Evolutionary conservation across 2,797 vertebrate species (phyloP), one percentile per base, ranked within the genome.

Genomic region (Siniperca scherzeri): DNA sequence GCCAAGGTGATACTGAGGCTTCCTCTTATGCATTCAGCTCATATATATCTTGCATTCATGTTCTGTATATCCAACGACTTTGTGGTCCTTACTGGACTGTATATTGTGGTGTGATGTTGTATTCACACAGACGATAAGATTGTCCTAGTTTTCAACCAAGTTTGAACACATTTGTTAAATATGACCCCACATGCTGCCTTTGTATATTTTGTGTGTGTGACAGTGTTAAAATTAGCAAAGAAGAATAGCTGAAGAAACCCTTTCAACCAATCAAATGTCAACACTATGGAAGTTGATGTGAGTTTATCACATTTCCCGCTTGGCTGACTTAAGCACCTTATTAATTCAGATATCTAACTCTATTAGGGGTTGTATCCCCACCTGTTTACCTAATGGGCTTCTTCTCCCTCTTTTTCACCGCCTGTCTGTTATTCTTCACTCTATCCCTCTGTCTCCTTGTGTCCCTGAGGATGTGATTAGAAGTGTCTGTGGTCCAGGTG

Each of bases 381-480:
- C 60, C 85, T 92, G 80, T 90, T 94, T 86, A 89, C 68, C 69
- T 89, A 90, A 93, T 90, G 72, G 81, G 70, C 82, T 88, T 88
- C 74, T 73, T 77, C 84, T 80, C 74, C 61, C 36, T 78, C 48
- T 83, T 85, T 80, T 74, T 64, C 79, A 70, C 72, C 76, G 87
- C 82, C 78, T 89, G 85, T 91, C 85, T 83, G 66, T 88, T 90
- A 82, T 91, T 92, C 70, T 74, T 85, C 78, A 72, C 70, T 70
- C 52, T 6, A 67, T 83, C 40, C 68, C 70, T 78, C 81, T 44
- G 68, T 88, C 82, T 84, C 72, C 71, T 59, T 0, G 44, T 44
- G 84, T 94, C 94, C 88, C 93, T 55, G 76, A 93, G 93, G 92
- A 93, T 79, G 86, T 91, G 91, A 94, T 92, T 95, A 94, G 80